Conservation (phyloP, 92 coral and sea anemone species). For the Pocillopora meandrina region DNA sequence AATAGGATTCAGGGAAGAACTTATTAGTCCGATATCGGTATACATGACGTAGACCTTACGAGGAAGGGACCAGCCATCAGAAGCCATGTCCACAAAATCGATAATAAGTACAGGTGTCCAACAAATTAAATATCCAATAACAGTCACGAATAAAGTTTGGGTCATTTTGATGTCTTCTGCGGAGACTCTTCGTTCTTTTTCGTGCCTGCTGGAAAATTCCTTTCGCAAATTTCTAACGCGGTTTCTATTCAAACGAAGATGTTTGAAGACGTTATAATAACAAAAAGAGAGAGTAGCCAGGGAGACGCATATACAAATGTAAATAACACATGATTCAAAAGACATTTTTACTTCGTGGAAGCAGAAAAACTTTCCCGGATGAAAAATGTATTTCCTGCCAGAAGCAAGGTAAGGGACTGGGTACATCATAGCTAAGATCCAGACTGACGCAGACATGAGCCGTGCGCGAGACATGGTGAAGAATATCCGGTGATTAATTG, state of each 20-base stretch:
- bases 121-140: conserved; percentile 47
- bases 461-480: conserved; percentile 49
- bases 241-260: neutral
- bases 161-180: conserved; percentile 34
- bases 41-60: conserved; percentile 50
- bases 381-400: conserved; percentile 38
- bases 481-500: conserved; percentile 33
- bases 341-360: conserved; percentile 21
- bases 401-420: conserved; percentile 43
- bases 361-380: conserved; percentile 54
- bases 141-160: conserved; percentile 50
- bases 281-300: conserved; percentile 28
- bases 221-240: conserved; percentile 23
- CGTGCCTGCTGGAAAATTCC: neutral
- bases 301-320: conserved; percentile 8
- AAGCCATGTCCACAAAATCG: conserved; percentile 48
- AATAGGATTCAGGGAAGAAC: conserved; percentile 45
- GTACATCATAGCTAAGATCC: conserved; percentile 34
- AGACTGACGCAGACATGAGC: conserved; percentile 35
- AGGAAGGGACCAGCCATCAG: conserved; percentile 35
- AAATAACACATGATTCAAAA: conserved; percentile 2
- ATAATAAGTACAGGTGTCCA: conserved; percentile 59
- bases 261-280: conserved; percentile 19
- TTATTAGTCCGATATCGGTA: conserved; percentile 45
- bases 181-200: neutral